Evolutionary conservation across 64 coral and sea anemone species (phyloP), one percentile per base, ranked within the genome.

Genomic region (Montipora sp.): DNA sequence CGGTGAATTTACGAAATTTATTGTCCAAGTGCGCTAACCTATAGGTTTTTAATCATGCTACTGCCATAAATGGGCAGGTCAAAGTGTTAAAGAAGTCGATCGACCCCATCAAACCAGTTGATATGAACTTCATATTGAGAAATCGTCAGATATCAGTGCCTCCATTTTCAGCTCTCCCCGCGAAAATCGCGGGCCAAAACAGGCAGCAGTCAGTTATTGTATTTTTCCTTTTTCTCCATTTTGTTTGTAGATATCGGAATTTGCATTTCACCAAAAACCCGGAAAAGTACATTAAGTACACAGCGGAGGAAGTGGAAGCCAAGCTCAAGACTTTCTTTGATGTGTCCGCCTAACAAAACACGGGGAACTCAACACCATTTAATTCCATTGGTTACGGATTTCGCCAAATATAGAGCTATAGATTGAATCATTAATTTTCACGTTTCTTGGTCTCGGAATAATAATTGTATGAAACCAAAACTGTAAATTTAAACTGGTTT

Each of bases 281-380:
- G 4, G 97, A 98, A 68, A 98, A 98, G 48, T 98, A 98, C 88
- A 90, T 98, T 47, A 98, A 96, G 89, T 98, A 96, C 47, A 91
- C 94, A 3, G 82, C 87, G 44, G 97, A 96, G 14, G 60, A 94
- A 48, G 83, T 98, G 3, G 94, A 96, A 49, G 89, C n/a, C 11
- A 79, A 89, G n/a, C 48, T 98, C 21, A 95, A 92, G 13, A 74
- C 75, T 13, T 98, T 98, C 59, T 98, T 98, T 87, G 97, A 98
- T 86, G 90, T 98, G 14, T 98, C 97, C 78, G 97, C 97, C 8
- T 98, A 66, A 96, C 10, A n/a, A 50, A 48, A 55, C 51, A 5
- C 23, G 10, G n/a, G 23, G n/a, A 75, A 24, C 24, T 75, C 24
- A 55, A 55, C 51, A 55, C 5, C 51, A 10, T 50, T 43, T 44